These are phyloP conservation scores for Drosophila mayri DNA, from an alignment of 1,140 invertebrate species.

Conservation along the genomic window DNA sequence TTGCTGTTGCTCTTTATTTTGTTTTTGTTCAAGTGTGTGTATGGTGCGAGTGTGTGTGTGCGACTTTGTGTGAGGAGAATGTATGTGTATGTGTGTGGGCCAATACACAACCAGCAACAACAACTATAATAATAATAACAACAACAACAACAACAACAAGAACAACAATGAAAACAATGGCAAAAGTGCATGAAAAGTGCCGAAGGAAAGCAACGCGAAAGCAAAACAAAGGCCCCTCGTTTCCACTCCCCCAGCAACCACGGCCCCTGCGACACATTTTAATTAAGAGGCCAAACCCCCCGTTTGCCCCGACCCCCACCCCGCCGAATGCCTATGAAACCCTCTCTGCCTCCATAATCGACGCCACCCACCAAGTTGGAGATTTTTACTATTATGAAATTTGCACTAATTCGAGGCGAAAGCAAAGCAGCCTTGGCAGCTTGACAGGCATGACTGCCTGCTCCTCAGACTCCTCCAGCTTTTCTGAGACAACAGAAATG, in stretches of 20 bases:
- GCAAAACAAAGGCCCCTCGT: slow-evolving; percentile 45
- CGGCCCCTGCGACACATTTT: slow-evolving; percentile 35
- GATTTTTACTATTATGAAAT: slow-evolving; percentile 53
- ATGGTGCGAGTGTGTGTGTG: background rate
- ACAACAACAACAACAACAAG: background rate
- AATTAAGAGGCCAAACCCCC: slow-evolving; percentile 37
- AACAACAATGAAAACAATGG: slow-evolving; percentile 13
- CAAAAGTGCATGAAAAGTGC: slow-evolving; percentile 48
- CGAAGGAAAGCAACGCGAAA: slow-evolving; percentile 41
- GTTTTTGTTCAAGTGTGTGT: slow-evolving; percentile 48
- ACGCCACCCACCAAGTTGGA: slow-evolving; percentile 16
- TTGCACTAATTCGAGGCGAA: slow-evolving; percentile 51
- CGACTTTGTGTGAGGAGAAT: background rate
- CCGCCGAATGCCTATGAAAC: background rate
- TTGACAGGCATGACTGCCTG: background rate
- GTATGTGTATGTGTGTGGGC: slow-evolving; percentile 6
- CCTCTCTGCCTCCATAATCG: background rate
- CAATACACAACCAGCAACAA: slow-evolving; percentile 13
- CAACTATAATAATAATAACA: background rate
- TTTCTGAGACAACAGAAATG: background rate
- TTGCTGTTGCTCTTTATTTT: slow-evolving; percentile 46
- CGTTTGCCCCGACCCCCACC: background rate
- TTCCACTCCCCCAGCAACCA: background rate
- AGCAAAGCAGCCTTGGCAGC: slow-evolving; percentile 1
- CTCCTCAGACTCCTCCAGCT: background rate